Evolutionary conservation across 2,888 invertebrate species (phyloP), one percentile per base, ranked within the genome.

Genomic region (Synergus laeviventris): DNA sequence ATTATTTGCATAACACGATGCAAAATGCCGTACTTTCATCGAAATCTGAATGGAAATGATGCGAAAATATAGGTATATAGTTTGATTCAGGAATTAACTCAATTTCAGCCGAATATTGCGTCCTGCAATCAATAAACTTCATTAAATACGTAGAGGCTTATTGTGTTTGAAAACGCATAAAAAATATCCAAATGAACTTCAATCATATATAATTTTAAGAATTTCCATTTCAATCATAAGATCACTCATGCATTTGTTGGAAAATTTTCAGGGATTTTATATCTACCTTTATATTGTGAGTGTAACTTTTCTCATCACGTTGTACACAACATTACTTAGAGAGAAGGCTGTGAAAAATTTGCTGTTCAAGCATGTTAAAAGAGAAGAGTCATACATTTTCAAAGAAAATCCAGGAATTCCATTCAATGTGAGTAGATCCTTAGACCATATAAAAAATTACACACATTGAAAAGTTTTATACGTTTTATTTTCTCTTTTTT

Each of bases 261-360:
- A 16, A 66, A 16, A 39, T 18, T 45, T 66, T 66, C 93, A 96
- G 94, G 96, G 95, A 66, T 97, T 96, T 90, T 97, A 97, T 91
- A 92, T 97, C 62, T 97, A 96, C 88, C 92, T 97, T 62, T 97
- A 97, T 88, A 89, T 94, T 78, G 94, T 94, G 62, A 96, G 96
- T 84, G 94, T 97, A 74, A 87, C 93, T 24, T 97, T 97, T 91
- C 94, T 97, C 66, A 92, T 94, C 79, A 95, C 95, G 84, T 93
- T 95, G 88, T 96, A 95, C 87, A 92, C 93, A 12, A 93, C 94
- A 78, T 92, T 95, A 82, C 92, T 94, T 87, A 93, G 94, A 39
- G 93, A 94, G 87, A 93, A 94, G 83, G 93, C 94, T 42, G 92
- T 94, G 64, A 93, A 93, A 76, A 87, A 85, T 73, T 80, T 87